Evolutionary conservation across 1,140 invertebrate species (phyloP), one percentile per base, ranked within the genome.

Genomic region (Megalopta genalis): DNA sequence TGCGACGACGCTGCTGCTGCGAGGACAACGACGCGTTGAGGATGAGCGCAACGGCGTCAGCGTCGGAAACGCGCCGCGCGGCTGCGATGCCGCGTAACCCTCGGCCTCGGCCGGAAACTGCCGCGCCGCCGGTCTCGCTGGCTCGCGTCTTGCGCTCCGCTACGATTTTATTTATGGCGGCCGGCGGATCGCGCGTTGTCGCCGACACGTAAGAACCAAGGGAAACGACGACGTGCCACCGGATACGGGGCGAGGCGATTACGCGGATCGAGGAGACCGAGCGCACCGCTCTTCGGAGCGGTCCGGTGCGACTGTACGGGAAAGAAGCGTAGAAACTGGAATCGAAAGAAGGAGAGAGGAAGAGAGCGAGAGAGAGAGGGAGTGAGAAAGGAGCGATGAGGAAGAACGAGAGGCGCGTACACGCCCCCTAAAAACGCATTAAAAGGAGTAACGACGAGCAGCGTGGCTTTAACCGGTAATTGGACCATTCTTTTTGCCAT

Each of bases 401-500:
- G 32, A 67, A 62, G 46, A 54, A 21, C n/a, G 57, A 57, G 37
- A 49, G 60, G 39, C 42, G 14, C 3, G 74, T 37, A 7, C 59
- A 63, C 69, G 65, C 46, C 49, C 23, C 37, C 62, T 69, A 73
- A 82, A 79, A 69, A 82, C 65, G 66, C 52, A 67, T 70, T 57
- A 69, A 74, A n/a, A 84, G 65, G 27, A 81, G 57, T 73, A 72
- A 75, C 63, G 63, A 74, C 60, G 46, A 68, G 73, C 65, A 78
- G 67, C 77, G 84, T 85, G 77, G 68, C 81, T 88, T 84, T 73
- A 77, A 83, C 87, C 88, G 87, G 86, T 86, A 90, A 88, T 88
- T 90, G 88, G 86, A 88, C 80, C 88, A 85, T 89, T 89, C 81
- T 87, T 89, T 88, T 84, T 87, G 85, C 85, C 85, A 89, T 88